Evolutionary conservation across 1,140 invertebrate species (phyloP).

Genomic region (Adelges cooleyi): DNA sequence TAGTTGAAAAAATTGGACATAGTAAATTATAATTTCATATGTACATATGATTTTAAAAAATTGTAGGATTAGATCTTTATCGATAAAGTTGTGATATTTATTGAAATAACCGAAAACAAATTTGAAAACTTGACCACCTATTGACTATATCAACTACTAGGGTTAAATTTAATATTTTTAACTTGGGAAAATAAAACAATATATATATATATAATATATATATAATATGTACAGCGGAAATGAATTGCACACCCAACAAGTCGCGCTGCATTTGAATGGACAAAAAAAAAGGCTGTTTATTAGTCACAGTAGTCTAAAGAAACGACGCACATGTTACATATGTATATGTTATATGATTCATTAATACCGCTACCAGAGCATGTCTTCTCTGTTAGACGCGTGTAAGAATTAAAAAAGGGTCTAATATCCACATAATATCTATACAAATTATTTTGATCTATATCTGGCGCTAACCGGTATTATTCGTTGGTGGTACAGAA

Average conservation of each 20-base stretch:
- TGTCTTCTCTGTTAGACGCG: not conserved
- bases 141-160: too few relatives aligned
- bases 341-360: constrained; percentile 16
- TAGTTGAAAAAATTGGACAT: too few relatives aligned
- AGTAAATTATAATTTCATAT: too few relatives aligned
- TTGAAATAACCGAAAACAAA: too few relatives aligned
- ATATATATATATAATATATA: too few relatives aligned
- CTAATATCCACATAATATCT: not conserved
- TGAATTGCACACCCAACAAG: not conserved
- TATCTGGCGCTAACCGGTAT: not conserved
- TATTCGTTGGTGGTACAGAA: constrained; percentile 1
- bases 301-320: constrained; percentile 9
- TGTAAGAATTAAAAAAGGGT: not conserved
- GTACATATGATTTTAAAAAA: too few relatives aligned
- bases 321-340: not conserved
- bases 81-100: too few relatives aligned
- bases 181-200: too few relatives aligned
- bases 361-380: not conserved
- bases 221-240: too few relatives aligned
- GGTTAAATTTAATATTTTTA: too few relatives aligned
- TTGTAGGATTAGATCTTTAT: too few relatives aligned
- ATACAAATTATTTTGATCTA: not conserved
- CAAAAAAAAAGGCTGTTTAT: not conserved
- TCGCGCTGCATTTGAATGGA: not conserved
- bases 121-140: too few relatives aligned